phyloP scores from a whole-genome alignment of 2,888 invertebrate species.

The Zelleria hepariella region DNA sequence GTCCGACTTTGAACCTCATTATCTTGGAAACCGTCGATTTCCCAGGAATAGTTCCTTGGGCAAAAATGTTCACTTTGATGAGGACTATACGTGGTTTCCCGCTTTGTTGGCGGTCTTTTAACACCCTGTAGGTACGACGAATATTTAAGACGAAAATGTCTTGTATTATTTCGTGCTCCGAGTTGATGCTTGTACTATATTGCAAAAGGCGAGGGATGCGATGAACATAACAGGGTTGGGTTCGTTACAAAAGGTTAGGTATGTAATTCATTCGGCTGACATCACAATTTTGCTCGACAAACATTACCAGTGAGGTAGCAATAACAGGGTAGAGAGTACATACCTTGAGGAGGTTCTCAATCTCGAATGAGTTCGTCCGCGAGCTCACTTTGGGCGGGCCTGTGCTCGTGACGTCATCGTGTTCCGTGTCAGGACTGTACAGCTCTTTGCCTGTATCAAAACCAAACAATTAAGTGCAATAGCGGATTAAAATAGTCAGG shows the following conservation, averaged over 20 bases:
- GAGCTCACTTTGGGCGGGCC: constrained; percentile 78
- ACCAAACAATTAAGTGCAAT: constrained; percentile 6
- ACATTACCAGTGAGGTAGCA: background rate
- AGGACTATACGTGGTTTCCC: no score
- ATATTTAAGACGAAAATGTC: background rate
- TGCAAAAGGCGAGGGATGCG: background rate
- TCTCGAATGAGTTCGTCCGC: constrained; percentile 93
- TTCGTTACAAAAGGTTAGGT: background rate
- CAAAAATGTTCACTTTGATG: no score
- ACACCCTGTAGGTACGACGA: no score
- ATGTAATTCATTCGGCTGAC: background rate
- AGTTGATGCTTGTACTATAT: background rate
- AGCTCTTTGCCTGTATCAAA: constrained; percentile 78
- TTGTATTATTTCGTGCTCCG: background rate
- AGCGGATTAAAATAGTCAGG: no score
- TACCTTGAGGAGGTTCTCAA: constrained; percentile 93
- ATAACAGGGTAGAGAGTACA: background rate
- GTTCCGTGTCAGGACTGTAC: constrained; percentile 75
- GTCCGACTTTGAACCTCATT: no score
- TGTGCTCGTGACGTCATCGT: constrained; percentile 39
- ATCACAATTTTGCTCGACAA: background rate
- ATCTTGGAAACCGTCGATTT: no score
- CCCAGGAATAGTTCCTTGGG: no score
- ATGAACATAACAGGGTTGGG: background rate
- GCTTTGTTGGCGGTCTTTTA: no score